Evolutionary conservation across 2,888 invertebrate species (phyloP).

Genomic region (Drepana falcataria): DNA sequence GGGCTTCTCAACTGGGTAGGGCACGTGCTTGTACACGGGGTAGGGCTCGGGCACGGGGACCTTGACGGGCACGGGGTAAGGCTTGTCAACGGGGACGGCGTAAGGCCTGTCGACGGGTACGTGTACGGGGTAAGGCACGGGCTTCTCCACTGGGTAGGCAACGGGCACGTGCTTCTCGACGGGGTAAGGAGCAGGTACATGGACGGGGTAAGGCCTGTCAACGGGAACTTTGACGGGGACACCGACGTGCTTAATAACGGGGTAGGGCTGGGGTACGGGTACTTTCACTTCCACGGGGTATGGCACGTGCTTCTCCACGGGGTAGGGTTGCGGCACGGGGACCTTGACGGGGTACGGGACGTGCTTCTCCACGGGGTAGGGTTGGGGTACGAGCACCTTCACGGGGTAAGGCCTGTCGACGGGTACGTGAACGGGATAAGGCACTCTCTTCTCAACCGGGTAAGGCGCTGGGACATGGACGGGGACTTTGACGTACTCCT

Average conservation of each 20-base stretch:
- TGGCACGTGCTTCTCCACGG: slow-evolving; percentile 86
- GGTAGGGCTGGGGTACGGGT: slow-evolving; percentile 86
- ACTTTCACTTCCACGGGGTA: slow-evolving; percentile 86
- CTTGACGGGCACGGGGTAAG: slow-evolving; percentile 74
- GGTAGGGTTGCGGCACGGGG: slow-evolving; percentile 86
- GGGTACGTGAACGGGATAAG: slow-evolving; percentile 83
- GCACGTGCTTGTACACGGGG: slow-evolving; percentile 83
- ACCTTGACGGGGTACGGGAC: slow-evolving; percentile 87
- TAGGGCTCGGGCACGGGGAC: slow-evolving; percentile 79
- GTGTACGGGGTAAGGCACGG: slow-evolving; percentile 80
- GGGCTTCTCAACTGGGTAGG: slow-evolving; percentile 79
- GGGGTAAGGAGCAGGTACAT: slow-evolving; percentile 80
- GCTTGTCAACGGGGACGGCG: slow-evolving; percentile 75
- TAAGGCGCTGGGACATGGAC: slow-evolving; percentile 87
- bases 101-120: slow-evolving; percentile 81
- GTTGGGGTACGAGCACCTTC: slow-evolving; percentile 87
- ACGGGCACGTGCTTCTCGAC: slow-evolving; percentile 81
- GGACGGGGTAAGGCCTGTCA: slow-evolving; percentile 84
- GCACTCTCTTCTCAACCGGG: slow-evolving; percentile 88
- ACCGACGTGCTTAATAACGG: slow-evolving; percentile 81
- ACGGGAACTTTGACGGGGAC: slow-evolving; percentile 84
- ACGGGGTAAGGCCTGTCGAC: slow-evolving; percentile 89
- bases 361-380: slow-evolving; percentile 88
- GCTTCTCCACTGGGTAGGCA: slow-evolving; percentile 82
- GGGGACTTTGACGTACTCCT: slow-evolving; percentile 88